A percentile compares a stretch with the other conserved stretches of the same genome.
These are phyloP conservation scores for Andrena haemorrhoa DNA, from an alignment of 2,888 invertebrate genomes.

Conservation along the genomic window DNA sequence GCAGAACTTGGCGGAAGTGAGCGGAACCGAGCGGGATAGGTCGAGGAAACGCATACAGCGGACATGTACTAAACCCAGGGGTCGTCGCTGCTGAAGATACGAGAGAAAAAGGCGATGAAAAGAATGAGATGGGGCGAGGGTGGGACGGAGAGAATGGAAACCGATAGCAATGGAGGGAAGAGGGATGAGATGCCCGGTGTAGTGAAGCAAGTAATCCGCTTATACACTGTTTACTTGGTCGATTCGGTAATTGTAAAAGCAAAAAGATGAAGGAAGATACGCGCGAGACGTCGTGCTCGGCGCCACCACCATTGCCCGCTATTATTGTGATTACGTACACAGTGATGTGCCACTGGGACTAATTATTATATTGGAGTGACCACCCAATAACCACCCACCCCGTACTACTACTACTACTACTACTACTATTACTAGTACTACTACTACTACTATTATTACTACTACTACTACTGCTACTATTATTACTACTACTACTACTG, in stretches of 20 bases:
- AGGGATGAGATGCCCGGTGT: slow-evolving; percentile 1
- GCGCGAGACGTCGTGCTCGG: slow-evolving; percentile 69
- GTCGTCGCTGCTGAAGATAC: neutral
- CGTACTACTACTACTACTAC: slow-evolving; percentile 81
- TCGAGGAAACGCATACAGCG: slow-evolving; percentile 19
- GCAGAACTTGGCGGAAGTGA: too few species aligned
- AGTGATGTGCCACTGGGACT: slow-evolving; percentile 85
- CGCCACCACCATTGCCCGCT: slow-evolving; percentile 83
- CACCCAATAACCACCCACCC: slow-evolving; percentile 80
- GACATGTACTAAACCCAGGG: neutral
- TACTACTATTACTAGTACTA: slow-evolving; percentile 51
- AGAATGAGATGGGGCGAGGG: neutral
- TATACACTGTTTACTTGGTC: slow-evolving; percentile 59
- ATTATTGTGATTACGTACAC: slow-evolving; percentile 84
- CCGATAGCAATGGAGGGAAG: slow-evolving; percentile 13
- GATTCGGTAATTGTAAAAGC: slow-evolving; percentile 63
- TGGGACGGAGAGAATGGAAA: neutral
- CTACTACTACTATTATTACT: neutral
- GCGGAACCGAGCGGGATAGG: neutral
- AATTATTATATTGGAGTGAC: slow-evolving; percentile 83
- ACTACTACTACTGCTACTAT: neutral
- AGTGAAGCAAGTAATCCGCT: neutral
- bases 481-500: neutral
- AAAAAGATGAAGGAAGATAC: slow-evolving; percentile 20
- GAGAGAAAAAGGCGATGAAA: neutral